Evolutionary conservation across 1,140 invertebrate genomes (phyloP).

Genomic region (Apis dorsata): DNA sequence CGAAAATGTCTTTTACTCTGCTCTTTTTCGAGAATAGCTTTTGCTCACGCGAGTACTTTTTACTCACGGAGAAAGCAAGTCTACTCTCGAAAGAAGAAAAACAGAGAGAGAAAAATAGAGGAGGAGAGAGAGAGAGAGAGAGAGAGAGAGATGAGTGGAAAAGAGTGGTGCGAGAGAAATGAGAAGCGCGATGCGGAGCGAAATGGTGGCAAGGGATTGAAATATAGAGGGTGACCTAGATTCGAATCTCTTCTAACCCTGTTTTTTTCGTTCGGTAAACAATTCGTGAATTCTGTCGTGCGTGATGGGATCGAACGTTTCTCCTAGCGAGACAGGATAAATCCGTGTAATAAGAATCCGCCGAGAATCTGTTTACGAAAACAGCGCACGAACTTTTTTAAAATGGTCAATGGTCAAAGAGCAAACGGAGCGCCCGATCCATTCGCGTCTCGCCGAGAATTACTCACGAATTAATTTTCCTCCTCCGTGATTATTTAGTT

Average conservation of each 20-base stretch:
- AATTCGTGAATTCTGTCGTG: slow-evolving; percentile 28
- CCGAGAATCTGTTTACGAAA: not conserved
- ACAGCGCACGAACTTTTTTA: not conserved
- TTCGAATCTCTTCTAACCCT: slow-evolving; percentile 39
- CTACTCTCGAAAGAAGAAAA: too few relatives aligned
- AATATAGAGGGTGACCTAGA: slow-evolving; percentile 52
- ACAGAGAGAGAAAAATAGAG: too few relatives aligned
- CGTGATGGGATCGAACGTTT: slow-evolving; percentile 37
- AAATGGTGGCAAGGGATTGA: slow-evolving; percentile 3
- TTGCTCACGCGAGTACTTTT: too few relatives aligned
- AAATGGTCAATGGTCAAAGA: not conserved
- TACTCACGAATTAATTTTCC: too few relatives aligned
- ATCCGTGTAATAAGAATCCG: slow-evolving; percentile 32
- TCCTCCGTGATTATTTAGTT: not conserved
- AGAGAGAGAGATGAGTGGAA: slow-evolving; percentile 19
- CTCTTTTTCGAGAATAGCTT: too few relatives aligned
- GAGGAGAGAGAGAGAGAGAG: not conserved
- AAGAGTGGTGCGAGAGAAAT: not conserved
- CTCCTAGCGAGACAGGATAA: not conserved
- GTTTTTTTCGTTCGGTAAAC: slow-evolving; percentile 43
- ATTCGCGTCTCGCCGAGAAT: too few relatives aligned
- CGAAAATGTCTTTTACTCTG: too few relatives aligned
- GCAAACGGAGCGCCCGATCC: not conserved
- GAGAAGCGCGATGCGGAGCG: not conserved
- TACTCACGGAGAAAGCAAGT: too few relatives aligned